These are phyloP conservation scores for Nothura maculosa DNA, from an alignment of 2,797 vertebrate genomes.

Conservation along the genomic window DNA sequence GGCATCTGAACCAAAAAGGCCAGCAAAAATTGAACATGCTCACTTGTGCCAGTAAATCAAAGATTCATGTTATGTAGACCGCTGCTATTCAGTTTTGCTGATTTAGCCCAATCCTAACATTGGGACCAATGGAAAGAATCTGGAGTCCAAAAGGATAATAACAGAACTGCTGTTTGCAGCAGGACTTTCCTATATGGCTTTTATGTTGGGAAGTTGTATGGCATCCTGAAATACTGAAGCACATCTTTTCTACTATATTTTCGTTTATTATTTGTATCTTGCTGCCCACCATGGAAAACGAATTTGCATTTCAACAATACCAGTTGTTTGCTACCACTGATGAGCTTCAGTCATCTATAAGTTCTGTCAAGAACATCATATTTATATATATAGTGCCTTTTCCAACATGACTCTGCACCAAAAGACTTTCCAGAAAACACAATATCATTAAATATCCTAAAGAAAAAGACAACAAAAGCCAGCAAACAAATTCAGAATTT, in stretches of 20 bases:
- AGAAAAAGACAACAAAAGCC: not conserved
- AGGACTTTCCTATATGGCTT: not conserved
- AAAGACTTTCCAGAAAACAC: not conserved
- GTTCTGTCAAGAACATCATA: constrained; percentile 33
- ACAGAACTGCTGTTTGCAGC: not conserved
- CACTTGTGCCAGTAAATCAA: not conserved
- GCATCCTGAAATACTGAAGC: constrained; percentile 1
- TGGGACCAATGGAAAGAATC: not conserved
- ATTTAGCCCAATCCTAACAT: not conserved
- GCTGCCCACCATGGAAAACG: constrained; percentile 33
- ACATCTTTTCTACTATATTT: not conserved
- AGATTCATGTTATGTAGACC: not conserved
- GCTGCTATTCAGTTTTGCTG: not conserved
- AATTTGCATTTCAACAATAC: constrained; percentile 60
- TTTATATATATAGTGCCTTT: not conserved
- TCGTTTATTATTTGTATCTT: constrained; percentile 32
- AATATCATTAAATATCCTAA: not conserved
- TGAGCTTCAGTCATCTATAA: constrained; percentile 46
- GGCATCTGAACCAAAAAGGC: constrained; percentile 27
- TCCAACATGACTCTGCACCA: not conserved
- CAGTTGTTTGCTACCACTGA: constrained; percentile 70
- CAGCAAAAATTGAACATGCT: not conserved
- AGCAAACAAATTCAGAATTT: not conserved
- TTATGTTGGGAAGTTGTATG: not conserved
- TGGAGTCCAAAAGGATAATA: not conserved